Conservation (phyloP, 2,797 vertebrate genomes). For the Sebastes jordani region DNA sequence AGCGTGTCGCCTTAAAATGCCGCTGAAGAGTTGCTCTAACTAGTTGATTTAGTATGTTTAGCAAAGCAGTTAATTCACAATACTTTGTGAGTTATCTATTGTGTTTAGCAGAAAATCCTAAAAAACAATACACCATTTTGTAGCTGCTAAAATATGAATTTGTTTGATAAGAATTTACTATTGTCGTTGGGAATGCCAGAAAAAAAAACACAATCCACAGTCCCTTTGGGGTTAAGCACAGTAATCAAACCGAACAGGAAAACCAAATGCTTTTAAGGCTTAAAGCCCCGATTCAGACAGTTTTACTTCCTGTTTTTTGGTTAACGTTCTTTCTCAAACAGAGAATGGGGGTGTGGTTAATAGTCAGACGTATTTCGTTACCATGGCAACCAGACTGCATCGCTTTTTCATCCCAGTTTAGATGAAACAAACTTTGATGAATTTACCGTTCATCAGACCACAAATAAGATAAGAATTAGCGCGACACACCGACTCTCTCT, state of each 20-base stretch:
- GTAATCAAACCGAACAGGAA: not conserved
- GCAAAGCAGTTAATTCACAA: not conserved
- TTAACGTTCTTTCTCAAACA: too few relatives aligned
- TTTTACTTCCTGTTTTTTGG: too few relatives aligned
- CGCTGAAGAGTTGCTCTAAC: not conserved
- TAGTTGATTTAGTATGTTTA: slow-evolving; percentile 5
- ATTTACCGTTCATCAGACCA: too few relatives aligned
- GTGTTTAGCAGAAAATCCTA: not conserved
- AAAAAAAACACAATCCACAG: not conserved
- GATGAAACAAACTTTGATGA: too few relatives aligned
- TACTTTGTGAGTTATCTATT: not conserved
- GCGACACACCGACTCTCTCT: too few relatives aligned
- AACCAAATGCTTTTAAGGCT: not conserved
- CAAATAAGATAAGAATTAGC: too few relatives aligned
- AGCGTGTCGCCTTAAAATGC: slow-evolving; percentile 1
- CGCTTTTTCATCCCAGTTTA: too few relatives aligned
- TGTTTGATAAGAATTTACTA: not conserved
- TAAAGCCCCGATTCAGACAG: rapidly evolving
- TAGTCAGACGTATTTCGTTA: too few relatives aligned
- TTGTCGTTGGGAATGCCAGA: not conserved
- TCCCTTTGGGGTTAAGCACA: not conserved
- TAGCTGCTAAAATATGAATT: too few relatives aligned
- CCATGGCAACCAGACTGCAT: too few relatives aligned
- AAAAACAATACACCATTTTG: not conserved
- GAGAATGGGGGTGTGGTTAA: too few relatives aligned